Percentiles rank a stretch among this genome's conserved stretches.
phyloP scores from a whole-genome alignment of 2,113 vertebrate genomes.

The Corapipo altera region DNA sequence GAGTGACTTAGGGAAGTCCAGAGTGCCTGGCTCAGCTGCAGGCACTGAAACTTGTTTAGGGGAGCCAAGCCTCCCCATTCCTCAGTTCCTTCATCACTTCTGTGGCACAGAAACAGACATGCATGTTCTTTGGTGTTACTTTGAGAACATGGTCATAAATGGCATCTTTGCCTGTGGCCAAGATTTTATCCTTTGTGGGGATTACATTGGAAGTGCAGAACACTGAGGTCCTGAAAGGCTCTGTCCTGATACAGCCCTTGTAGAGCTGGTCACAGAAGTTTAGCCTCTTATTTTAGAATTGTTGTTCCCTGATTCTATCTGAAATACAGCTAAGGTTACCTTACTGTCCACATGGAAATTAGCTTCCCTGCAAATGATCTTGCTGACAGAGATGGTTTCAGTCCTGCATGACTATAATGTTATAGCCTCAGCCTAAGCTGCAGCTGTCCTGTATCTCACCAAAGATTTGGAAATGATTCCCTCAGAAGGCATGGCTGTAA shows the following conservation, averaged over 20 bases:
- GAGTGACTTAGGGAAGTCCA: neutral
- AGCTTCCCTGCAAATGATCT: neutral
- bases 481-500: neutral
- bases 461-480: neutral
- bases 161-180: neutral
- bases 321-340: neutral
- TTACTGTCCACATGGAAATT: neutral
- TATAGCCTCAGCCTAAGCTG: neutral
- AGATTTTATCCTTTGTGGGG: neutral
- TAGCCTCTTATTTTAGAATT: neutral
- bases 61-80: neutral
- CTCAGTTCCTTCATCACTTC: neutral
- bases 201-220: neutral
- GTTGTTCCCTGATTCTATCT: neutral
- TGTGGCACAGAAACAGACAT: neutral
- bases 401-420: accelerated
- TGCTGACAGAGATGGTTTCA: neutral
- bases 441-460: neutral
- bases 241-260: neutral
- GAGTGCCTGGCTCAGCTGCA: neutral
- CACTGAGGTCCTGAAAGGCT: neutral
- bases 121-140: neutral
- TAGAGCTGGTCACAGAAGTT: neutral
- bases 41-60: neutral
- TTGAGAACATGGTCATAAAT: neutral